phyloP scores from a whole-genome alignment of 2,888 invertebrate species.

The Drosophila fulvimacula region DNA sequence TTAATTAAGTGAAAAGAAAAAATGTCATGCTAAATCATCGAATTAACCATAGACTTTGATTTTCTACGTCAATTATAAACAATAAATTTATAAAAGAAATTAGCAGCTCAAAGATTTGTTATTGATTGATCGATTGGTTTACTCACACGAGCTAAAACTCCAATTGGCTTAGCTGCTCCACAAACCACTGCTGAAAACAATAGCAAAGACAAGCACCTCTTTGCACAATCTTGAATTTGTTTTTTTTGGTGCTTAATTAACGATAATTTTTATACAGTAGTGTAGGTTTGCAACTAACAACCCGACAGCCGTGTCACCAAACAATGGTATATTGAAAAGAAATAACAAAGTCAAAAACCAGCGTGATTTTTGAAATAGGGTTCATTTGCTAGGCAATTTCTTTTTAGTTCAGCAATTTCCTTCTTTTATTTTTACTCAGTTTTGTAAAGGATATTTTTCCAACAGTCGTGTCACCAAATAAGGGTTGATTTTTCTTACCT shows the following conservation, averaged over 20 bases:
- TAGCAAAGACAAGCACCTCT: not conserved
- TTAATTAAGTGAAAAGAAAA: not conserved
- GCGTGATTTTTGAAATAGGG: not conserved
- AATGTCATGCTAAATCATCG: not conserved
- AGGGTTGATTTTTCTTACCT: not conserved
- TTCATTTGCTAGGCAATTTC: not conserved
- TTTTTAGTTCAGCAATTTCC: not conserved
- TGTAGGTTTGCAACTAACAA: too few relatives aligned
- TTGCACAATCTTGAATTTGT: too few relatives aligned
- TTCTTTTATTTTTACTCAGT: not conserved
- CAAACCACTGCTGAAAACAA: not conserved
- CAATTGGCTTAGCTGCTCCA: not conserved
- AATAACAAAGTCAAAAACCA: not conserved
- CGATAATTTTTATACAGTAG: too few relatives aligned
- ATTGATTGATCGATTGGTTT: not conserved
- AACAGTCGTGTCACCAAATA: not conserved
- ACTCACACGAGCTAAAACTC: not conserved
- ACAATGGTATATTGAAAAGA: too few relatives aligned
- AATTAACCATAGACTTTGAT: not conserved
- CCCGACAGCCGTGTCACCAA: too few relatives aligned
- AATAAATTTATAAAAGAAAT: not conserved
- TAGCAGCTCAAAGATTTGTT: too few relatives aligned
- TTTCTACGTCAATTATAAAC: not conserved
- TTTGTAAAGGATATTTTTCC: not conserved
- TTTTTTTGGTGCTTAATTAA: too few relatives aligned